Evolutionary conservation across 2,888 invertebrate genomes (phyloP).

Genomic region (Dicranocentrus wangi): DNA sequence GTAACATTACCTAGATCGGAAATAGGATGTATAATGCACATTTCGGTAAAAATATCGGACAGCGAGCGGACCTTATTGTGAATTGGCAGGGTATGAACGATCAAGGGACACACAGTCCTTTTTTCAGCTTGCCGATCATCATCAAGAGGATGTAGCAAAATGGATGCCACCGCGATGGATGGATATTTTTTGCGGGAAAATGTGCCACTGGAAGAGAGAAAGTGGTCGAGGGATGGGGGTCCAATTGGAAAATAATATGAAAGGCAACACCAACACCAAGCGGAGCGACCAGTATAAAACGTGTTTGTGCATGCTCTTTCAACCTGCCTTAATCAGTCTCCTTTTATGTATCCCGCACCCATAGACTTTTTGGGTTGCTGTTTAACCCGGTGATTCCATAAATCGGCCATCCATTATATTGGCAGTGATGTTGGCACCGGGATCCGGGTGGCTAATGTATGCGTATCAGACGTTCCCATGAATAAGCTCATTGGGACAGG

Average conservation of each 20-base stretch:
- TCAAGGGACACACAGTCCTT: neutral
- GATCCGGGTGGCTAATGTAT: constrained; percentile 50
- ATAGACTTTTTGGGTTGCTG: constrained; percentile 26
- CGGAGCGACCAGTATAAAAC: neutral
- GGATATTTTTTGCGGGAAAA: constrained; percentile 27
- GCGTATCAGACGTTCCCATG: constrained; percentile 49
- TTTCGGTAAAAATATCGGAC: too few relatives aligned
- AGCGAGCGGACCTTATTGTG: too few relatives aligned
- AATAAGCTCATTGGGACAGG: constrained; percentile 34
- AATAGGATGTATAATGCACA: too few relatives aligned
- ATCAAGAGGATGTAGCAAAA: too few relatives aligned
- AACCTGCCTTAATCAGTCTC: constrained; percentile 61
- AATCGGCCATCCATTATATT: constrained; percentile 61
- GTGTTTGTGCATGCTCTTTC: constrained; percentile 37
- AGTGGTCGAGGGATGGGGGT: constrained; percentile 39
- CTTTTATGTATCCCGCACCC: constrained; percentile 25
- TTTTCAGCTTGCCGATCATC: too few relatives aligned
- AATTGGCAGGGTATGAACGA: constrained; percentile 7
- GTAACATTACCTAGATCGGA: constrained; percentile 14
- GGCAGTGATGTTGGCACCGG: constrained; percentile 55
- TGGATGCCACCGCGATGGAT: neutral
- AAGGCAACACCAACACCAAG: constrained; percentile 34
- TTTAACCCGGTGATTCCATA: constrained; percentile 52
- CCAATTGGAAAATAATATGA: constrained; percentile 47
- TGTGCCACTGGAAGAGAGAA: constrained; percentile 50